These are phyloP conservation scores for Zygaena filipendulae DNA, from an alignment of 2,888 invertebrate genomes.

Conservation along the genomic window DNA sequence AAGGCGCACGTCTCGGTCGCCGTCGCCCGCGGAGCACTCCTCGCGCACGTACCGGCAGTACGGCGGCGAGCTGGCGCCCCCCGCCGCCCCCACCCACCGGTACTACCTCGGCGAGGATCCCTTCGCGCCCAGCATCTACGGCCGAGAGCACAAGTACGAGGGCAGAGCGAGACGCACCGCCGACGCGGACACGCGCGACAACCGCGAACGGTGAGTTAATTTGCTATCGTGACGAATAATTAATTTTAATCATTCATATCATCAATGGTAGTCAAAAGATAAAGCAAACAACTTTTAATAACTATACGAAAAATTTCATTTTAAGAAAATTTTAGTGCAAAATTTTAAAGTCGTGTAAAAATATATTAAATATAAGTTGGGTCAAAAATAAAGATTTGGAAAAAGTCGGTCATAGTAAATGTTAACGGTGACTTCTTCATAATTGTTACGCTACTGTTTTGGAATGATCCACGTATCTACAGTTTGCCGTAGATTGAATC, in stretches of 20 bases:
- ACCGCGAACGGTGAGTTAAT: conserved; percentile 55
- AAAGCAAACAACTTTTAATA: too few species aligned
- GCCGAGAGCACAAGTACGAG: conserved; percentile 86
- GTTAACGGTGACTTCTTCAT: too few species aligned
- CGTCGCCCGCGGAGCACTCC: conserved; percentile 70
- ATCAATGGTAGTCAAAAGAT: conserved; percentile 8
- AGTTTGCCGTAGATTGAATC: conserved; percentile 54
- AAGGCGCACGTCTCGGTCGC: conserved; percentile 69
- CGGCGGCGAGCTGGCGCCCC: conserved; percentile 58
- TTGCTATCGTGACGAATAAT: conserved; percentile 5
- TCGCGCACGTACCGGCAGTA: conserved; percentile 62
- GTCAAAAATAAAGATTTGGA: too few species aligned
- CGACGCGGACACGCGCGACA: conserved; percentile 49
- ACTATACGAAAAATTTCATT: too few species aligned
- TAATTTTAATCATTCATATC: too few species aligned
- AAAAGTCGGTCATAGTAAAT: too few species aligned
- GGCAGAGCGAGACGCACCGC: conserved; percentile 66
- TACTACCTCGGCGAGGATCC: conserved; percentile 91
- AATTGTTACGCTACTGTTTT: too few species aligned
- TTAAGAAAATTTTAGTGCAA: too few species aligned
- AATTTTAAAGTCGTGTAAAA: too few species aligned
- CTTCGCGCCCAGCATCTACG: conserved; percentile 85
- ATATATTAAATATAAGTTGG: conserved; percentile 18
- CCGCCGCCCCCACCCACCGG: conserved; percentile 72
- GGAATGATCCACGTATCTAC: too few species aligned